Base-by-base conservation (phyloP, 2,797 vertebrate species). In the Microctenopoma stevenorrisi region DNA sequence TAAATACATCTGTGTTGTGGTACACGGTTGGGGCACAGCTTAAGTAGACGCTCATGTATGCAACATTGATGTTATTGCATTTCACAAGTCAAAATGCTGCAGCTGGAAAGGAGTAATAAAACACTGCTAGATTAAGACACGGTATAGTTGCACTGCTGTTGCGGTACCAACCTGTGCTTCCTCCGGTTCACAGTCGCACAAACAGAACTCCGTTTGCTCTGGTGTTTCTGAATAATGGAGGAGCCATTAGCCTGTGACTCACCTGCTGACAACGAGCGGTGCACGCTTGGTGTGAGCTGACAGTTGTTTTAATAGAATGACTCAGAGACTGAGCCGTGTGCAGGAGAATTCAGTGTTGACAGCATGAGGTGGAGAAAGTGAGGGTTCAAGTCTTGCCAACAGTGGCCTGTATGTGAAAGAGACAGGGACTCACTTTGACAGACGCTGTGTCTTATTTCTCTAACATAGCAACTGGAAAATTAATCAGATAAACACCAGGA, bases 181-280 rank as follows among this genome's bases (percentile, higher is more conserved):
- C 10, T 11, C 16, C 5, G 48, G 52, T 40, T 16, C 30, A 28
- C 40, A 50, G 18, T 11, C 8, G 6, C 25, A 59, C 43, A 61
- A 54, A 44, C 59, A 57, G 26, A 67, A 42, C 66, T 66, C 53
- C 0, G 25, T 53, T 68, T 9, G 37, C 30, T 40, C 26, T 66
- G 56, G 46, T 65, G 64, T 77, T 43, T 81, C 46, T 88, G 80
- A 87, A 84, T 79, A 85, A 90, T 84, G 59, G 30, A 82, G 51
- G 25, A 80, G 58, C 83, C 68, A 73, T 86, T 83, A 86, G 73
- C 59, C 40, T 26, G 54, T 80, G 85, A 87, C 77, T 86, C 85
- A 86, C 69, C 70, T 74, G 52, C 71, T 42, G 52, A 61, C 62
- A 48, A 66, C 53, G 33, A 76, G 66, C 16, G 53, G 62, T 46